Evolutionary conservation across 2,888 invertebrate species (phyloP), one percentile per base, ranked within the genome.

Genomic region (Latrodectus elegans): DNA sequence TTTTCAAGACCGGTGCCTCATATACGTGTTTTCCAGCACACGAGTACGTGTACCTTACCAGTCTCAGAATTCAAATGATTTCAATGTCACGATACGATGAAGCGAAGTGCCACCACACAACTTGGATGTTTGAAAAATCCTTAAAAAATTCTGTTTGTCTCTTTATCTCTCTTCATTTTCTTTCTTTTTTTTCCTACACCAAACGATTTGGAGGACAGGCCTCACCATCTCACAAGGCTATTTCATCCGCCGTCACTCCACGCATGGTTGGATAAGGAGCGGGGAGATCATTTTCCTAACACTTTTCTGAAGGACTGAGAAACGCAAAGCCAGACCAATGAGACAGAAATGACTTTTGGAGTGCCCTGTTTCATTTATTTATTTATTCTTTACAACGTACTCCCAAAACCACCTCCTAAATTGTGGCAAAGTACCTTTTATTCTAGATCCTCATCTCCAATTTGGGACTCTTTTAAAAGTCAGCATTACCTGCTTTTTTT

Each of bases 341-440:
- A 55, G 78, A 64, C 11, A 53, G 77, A 15, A 72, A 26, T 38
- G 38, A 38, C 6, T 38, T 38, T 38, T 6, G 38, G 38, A 38
- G 4, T 38, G 38, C 6, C 38, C 38, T 38, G 1, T 38, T 38
- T 38, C 38, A 38, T 38, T 38, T 38, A 38, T 38, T 38, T 38
- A 60, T 15, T 60, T 60, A 6, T 60, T n/a, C 60, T 60, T 60
- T 60, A 15, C n/a, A n/a, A 12, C n/a, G 60, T n/a, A 60, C 60
- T 38, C 49, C 0, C 73, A 52, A 73, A 71, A 73, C 80, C 80
- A 80, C 73, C 75, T 74, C 55, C 70, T 70, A 70, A 75, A 82
- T 82, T 75, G 82, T 70, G 60, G 75, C 75, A 75, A 82, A 82
- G 68, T 82, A 67, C 68, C 82, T 82, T 68, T 73, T 55, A 74